Conservation (phyloP, 2,113 vertebrate genomes). For the Entosphenus tridentatus region DNA sequence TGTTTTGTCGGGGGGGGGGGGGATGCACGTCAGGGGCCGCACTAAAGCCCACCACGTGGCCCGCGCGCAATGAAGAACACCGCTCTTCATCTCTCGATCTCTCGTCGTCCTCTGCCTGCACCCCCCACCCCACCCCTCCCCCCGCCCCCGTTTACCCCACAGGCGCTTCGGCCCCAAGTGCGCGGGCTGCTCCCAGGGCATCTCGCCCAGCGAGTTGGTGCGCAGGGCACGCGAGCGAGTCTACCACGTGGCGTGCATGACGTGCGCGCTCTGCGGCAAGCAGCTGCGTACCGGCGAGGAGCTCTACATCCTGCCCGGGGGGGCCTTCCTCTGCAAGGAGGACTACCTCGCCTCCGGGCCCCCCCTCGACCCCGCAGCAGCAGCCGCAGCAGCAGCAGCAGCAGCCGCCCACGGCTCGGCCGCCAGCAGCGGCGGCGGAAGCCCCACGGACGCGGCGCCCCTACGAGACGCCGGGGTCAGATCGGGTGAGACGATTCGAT, state of each 20-base stretch:
- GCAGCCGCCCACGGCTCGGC: not conserved
- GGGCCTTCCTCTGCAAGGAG: constrained; percentile 96
- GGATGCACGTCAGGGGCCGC: no score
- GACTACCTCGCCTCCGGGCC: constrained; percentile 58
- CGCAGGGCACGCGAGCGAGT: constrained; percentile 84
- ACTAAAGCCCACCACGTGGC: no score
- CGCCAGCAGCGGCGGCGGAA: not conserved
- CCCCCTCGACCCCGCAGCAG: not conserved
- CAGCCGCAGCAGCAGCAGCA: not conserved
- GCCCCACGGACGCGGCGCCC: no score
- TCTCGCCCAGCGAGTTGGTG: constrained; percentile 81
- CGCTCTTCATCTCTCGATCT: not conserved
- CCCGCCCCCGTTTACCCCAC: constrained; percentile 11
- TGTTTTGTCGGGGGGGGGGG: no score
- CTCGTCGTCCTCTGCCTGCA: not conserved
- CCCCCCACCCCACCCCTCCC: constrained; percentile 5
- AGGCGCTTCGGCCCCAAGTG: constrained; percentile 93
- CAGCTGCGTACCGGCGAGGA: constrained; percentile 95
- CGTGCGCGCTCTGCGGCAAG: constrained; percentile 96
- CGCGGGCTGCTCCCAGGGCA: constrained; percentile 74
- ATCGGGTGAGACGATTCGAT: no score
- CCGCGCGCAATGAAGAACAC: no score
- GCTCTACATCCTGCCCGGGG: constrained; percentile 84
- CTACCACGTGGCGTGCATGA: constrained; percentile 94
- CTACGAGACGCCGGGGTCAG: no score